These are phyloP conservation scores for Caenorhabditis japonica DNA, from an alignment of 2,888 invertebrate genomes.

Conservation along the genomic window DNA sequence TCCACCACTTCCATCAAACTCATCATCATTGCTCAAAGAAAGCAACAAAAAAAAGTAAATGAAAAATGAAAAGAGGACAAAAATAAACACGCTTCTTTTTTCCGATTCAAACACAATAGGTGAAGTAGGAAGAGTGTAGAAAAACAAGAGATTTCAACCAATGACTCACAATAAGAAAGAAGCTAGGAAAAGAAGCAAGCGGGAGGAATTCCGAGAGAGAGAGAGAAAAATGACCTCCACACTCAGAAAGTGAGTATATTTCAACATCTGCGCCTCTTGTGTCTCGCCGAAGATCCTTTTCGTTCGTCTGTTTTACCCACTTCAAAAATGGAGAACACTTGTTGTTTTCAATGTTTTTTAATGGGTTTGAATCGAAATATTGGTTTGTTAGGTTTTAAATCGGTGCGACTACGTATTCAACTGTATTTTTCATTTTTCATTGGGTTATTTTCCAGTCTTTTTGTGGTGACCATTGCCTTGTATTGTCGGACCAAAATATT, in stretches of 20 bases:
- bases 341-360: too few relatives aligned
- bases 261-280: conserved; percentile 1
- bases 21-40: conserved; percentile 5
- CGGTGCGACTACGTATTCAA: too few relatives aligned
- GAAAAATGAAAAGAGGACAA: neutral
- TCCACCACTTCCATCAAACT: neutral
- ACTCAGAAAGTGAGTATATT: conserved; percentile 1
- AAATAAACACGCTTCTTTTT: neutral
- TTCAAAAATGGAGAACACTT: neutral
- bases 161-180: neutral
- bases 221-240: neutral
- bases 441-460: too few relatives aligned
- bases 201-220: neutral
- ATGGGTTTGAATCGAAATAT: neutral
- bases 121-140: too few relatives aligned
- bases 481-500: too few relatives aligned
- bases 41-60: neutral
- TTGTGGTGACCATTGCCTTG: too few relatives aligned
- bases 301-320: neutral
- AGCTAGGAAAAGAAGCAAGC: neutral
- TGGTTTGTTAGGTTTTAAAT: neutral
- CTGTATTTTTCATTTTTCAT: too few relatives aligned
- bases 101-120: too few relatives aligned
- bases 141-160: too few relatives aligned
- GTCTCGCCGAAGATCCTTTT: neutral